Evolutionary conservation across 2,113 vertebrate species (phyloP).

Genomic region (Melospiza melodia): DNA sequence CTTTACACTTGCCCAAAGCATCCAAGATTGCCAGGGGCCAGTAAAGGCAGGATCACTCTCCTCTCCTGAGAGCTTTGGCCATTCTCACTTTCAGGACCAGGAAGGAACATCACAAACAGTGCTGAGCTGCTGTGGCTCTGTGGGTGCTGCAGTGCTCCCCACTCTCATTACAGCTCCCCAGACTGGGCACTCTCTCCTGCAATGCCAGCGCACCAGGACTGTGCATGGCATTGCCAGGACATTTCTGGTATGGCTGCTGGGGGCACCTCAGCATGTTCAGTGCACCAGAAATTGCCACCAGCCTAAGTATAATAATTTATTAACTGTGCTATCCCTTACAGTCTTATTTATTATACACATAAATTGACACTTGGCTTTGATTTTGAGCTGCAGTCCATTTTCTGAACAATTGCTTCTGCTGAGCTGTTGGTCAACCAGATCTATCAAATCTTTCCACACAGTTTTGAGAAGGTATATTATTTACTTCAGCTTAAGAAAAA

Average conservation of each 20-base stretch:
- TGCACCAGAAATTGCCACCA: background rate
- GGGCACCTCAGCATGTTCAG: background rate
- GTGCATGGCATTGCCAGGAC: background rate
- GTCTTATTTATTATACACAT: background rate
- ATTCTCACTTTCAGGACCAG: background rate
- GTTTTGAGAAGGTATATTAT: background rate
- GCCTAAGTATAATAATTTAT: background rate
- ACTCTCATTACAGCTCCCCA: background rate
- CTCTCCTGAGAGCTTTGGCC: background rate
- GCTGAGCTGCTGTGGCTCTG: background rate
- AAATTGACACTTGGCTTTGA: background rate
- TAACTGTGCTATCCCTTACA: background rate
- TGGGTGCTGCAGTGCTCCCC: background rate
- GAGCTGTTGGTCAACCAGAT: background rate
- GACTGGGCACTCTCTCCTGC: background rate
- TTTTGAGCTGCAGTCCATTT: background rate
- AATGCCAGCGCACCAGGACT: background rate
- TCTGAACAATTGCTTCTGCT: background rate
- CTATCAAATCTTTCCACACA: background rate
- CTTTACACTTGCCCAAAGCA: background rate
- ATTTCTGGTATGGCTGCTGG: background rate
- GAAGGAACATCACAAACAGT: background rate
- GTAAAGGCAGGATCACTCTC: fast-evolving
- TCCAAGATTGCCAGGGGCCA: fast-evolving
- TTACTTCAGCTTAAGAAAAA: background rate